Evolutionary conservation across 1,140 invertebrate genomes (phyloP).

Genomic region (Papilio polytes): DNA sequence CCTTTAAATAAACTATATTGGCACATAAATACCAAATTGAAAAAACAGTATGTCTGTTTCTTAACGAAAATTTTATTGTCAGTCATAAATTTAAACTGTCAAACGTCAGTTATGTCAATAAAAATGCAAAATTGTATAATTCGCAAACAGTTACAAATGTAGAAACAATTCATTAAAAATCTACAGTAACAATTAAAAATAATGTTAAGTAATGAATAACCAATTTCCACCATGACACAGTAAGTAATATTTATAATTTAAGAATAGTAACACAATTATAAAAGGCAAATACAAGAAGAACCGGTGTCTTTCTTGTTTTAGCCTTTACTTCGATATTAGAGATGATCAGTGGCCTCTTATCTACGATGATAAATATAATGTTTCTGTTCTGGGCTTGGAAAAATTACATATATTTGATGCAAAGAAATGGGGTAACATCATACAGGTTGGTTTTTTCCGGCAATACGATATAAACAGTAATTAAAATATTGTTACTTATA

Average conservation of each 20-base stretch:
- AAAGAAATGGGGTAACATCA: slow-evolving; percentile 92
- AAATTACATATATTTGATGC: slow-evolving; percentile 95
- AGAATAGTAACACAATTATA: background rate
- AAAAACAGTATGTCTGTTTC: too few species aligned
- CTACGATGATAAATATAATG: slow-evolving; percentile 91
- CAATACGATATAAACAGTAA: background rate
- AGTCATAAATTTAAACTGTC: background rate
- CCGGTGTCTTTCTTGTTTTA: slow-evolving; percentile 48
- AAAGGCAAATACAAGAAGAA: slow-evolving; percentile 11
- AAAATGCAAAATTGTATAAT: background rate
- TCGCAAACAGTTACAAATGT: background rate
- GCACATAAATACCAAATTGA: too few species aligned
- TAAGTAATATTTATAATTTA: slow-evolving; percentile 26
- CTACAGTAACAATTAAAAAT: background rate
- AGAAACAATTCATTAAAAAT: background rate
- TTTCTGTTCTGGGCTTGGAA: slow-evolving; percentile 91
- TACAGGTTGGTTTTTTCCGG: slow-evolving; percentile 81
- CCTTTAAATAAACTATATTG: background rate
- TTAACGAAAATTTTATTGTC: background rate
- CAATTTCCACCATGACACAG: slow-evolving; percentile 49
- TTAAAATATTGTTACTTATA: background rate
- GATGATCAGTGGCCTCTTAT: slow-evolving; percentile 88
- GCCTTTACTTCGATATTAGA: slow-evolving; percentile 77
- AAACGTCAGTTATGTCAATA: background rate
- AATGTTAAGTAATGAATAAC: slow-evolving; percentile 29